Evolutionary conservation across 1,140 invertebrate genomes (phyloP).

Genomic region (Acromyrmex echinatior): DNA sequence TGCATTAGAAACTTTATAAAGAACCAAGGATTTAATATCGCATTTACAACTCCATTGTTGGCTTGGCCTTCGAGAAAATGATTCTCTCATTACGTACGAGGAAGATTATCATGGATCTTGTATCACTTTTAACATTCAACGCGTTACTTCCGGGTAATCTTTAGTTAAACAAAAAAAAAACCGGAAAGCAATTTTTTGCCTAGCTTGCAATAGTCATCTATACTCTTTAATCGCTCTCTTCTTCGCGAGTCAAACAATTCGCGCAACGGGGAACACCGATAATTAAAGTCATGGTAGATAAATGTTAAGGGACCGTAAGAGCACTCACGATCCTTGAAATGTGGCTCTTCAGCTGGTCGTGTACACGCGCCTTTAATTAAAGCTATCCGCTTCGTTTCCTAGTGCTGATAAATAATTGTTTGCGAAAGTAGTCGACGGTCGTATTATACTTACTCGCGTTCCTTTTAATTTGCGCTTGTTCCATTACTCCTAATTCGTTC

Average conservation of each 20-base stretch:
- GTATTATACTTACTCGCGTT: conserved; percentile 1
- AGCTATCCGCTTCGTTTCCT: conserved; percentile 28
- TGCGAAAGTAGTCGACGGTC: conserved; percentile 21
- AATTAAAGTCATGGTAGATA: conserved; percentile 48
- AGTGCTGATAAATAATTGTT: conserved; percentile 54
- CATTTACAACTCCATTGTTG: neutral
- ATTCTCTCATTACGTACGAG: neutral
- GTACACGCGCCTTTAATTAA: conserved; percentile 70
- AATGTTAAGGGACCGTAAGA: conserved; percentile 37
- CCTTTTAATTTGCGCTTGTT: conserved; percentile 44
- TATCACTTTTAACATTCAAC: neutral
- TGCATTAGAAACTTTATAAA: neutral
- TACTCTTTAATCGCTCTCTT: conserved; percentile 33
- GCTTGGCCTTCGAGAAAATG: neutral
- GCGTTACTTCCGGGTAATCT: neutral
- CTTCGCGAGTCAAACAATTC: conserved; percentile 36
- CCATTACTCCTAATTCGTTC: conserved; percentile 41
- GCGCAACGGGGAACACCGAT: conserved; percentile 15
- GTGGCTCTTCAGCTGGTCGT: neutral
- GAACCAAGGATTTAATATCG: neutral
- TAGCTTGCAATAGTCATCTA: no score
- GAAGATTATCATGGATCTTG: neutral
- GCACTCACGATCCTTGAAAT: conserved; percentile 9
- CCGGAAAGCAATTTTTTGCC: conserved; percentile 1
- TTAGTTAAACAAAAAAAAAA: conserved; percentile 14